Evolutionary conservation across 2,113 vertebrate genomes (phyloP), one percentile per base, ranked within the genome.

Genomic region (Tapirus terrestris): DNA sequence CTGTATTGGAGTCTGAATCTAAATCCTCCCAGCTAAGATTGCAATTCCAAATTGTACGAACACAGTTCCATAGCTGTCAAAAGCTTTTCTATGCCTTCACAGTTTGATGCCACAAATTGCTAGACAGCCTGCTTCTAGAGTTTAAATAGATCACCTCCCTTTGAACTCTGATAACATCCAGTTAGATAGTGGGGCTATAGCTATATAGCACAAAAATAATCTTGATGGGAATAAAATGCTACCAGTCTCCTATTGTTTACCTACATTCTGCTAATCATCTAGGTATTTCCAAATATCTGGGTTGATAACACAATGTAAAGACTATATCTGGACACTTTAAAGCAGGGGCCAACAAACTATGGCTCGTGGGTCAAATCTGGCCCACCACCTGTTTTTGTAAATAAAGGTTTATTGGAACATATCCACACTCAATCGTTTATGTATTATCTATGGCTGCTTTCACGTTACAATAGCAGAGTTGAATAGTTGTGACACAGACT

Each of bases 31-130:
- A 79, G 61, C 51, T 68, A 88, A 77, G 72, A 65, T n/a, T 63
- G 5, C 53, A 77, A 36, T 85, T 95, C 67, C 65, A 84, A 96
- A 94, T 43, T 75, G 67, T 45, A 53, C 14, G 70, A 96, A 83
- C 83, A 56, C 31, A 96, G 79, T 96, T 53, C 58, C 20, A 87
- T 80, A 82, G 63, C 80, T 94, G 83, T 95, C 90, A 75, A 91
- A 95, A 92, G 75, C 75, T 87, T 89, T 94, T 96, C 84, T 87
- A 81, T 93, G 65, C 18, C 80, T 96, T 87, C 75, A 87, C 92
- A 94, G 58, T 96, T 96, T 92, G 58, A 79, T 87, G 70, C 45
- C 75, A 90, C 60, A 92, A 95, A 94, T 81, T 88, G 93, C 45
- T 48, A 80, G 89, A 81, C 16, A 96, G 73, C 65, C 65, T 90